phyloP scores from a whole-genome alignment of 2,888 invertebrate species.

The Aplocera efformata region DNA sequence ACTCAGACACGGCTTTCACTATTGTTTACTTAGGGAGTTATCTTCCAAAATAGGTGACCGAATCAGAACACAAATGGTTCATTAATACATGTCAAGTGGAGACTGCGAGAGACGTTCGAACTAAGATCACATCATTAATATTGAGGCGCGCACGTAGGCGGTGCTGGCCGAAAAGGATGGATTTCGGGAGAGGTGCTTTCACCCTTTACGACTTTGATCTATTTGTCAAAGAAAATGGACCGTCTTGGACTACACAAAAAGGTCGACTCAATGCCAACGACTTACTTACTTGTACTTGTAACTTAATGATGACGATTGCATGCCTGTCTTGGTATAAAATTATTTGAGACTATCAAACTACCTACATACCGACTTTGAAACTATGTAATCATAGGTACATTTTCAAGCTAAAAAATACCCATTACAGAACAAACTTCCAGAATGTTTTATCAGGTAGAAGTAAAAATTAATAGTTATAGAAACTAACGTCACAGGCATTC shows the following conservation, averaged over 20 bases:
- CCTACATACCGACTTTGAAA: too few species aligned
- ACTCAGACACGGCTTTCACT: constrained; percentile 13
- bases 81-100: constrained; percentile 72
- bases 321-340: constrained; percentile 39
- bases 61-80: constrained; percentile 66
- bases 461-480: too few species aligned
- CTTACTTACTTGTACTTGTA: constrained; percentile 23
- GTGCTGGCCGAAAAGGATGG: constrained; percentile 60
- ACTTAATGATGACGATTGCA: constrained; percentile 45
- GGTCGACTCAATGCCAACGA: constrained; percentile 33
- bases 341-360: too few species aligned
- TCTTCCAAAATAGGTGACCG: constrained; percentile 50
- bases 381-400: too few species aligned
- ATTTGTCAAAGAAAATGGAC: constrained; percentile 60
- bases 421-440: too few species aligned
- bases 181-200: constrained; percentile 68
- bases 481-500: constrained; percentile 1
- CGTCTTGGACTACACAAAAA: constrained; percentile 45
- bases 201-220: constrained; percentile 71
- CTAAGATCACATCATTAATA: constrained; percentile 79
- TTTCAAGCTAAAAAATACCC: not conserved
- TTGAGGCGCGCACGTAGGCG: constrained; percentile 71
- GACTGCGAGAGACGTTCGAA: constrained; percentile 67
- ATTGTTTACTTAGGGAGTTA: constrained; percentile 33
- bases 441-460: too few species aligned